Evolutionary conservation across 2,113 vertebrate species (phyloP), one percentile per base, ranked within the genome.

Genomic region (Mesitornis unicolor): DNA sequence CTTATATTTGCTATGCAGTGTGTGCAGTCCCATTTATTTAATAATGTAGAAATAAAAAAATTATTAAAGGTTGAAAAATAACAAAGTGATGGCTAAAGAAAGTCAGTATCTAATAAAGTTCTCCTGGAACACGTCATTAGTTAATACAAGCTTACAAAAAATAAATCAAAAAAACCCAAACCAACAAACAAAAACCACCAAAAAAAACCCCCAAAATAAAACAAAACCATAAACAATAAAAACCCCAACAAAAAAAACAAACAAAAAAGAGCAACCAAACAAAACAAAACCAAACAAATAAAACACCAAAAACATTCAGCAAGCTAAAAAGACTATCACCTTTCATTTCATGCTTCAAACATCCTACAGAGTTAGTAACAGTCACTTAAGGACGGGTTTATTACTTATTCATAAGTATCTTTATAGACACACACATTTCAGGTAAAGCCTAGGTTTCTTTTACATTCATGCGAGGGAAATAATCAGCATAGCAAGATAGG

Each of bases 301-400:
- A 18, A 19, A 59, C 29, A 40, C 40, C 33, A 33, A 21, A 5
- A 20, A n/a, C 20, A 4, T 29, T 57, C 20, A 50, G 3, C 13
- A 74, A 82, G 26, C 36, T 28, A 13, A 15, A 47, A 5, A 69
- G 14, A 43, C 2, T 81, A 36, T 16, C 1, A 43, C 6, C 9
- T 59, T 91, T 84, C 1, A 17, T 60, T 87, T 84, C 2, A 28
- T 57, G n/a, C 6, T 60, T 77, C 17, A 73, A 59, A 31, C 2
- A 14, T n/a, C 6, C 13, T 3, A n/a, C 0, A 0, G 16, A 15
- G 4, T 69, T 56, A n/a, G 13, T 8, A 50, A 36, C 14, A 53
- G 8, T 63, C 51, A 35, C 9, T 9, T 69, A 17, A 50, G 26
- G 18, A 69, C 31, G 70, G 3, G 1, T 60, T 20, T 48, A 81